Base-by-base conservation (phyloP, 2,888 invertebrate species). In the Gerris lacustris region DNA sequence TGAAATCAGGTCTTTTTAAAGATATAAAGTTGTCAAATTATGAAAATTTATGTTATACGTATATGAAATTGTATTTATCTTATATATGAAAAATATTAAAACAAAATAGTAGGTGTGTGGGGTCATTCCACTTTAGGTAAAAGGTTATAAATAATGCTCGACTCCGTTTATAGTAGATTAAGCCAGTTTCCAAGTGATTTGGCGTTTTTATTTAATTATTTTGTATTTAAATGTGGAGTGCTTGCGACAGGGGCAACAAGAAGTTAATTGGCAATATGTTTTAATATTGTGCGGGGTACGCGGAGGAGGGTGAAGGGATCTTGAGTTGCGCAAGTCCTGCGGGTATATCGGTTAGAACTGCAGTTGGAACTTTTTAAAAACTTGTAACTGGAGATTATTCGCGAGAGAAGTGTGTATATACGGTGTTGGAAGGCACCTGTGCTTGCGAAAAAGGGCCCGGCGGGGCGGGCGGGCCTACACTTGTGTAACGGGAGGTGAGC, bases 391-490 rank as follows among this genome's bases (percentile, higher is more conserved):
- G 55, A 55, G 9, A 55, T 55, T 55, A 11, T 9, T 55, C 2
- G 5, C 55, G 11, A 55, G 55, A 55, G 55, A 55, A 55, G 15
- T 15, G 55, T 11, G 15, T 55, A 9, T 55, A 55, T 55, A 55
- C 55, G 55, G 55, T 55, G 9, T 55, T 55, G 31, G 15, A 55
- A 55, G 55, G 9, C 55, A 55, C 55, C 55, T 55, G 55, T 55
- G 55, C 55, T 55, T 55, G 55, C 55, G 55, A 55, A 55, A 55
- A 55, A 55, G 55, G 55, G 55, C 55, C 55, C 15, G 55, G 55
- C 55, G 55, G 55, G 9, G 11, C 55, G 55, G 9, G 55, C 55
- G 55, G 55, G 15, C 55, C 55, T 15, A 11, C 11, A 55, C 55
- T 55, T 55, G 55, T 55, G 55, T 55, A 55, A 55, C 55, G 55